Evolutionary conservation across 2,888 invertebrate species (phyloP), one percentile per base, ranked within the genome.

Genomic region (Leptinotarsa tumamoca): DNA sequence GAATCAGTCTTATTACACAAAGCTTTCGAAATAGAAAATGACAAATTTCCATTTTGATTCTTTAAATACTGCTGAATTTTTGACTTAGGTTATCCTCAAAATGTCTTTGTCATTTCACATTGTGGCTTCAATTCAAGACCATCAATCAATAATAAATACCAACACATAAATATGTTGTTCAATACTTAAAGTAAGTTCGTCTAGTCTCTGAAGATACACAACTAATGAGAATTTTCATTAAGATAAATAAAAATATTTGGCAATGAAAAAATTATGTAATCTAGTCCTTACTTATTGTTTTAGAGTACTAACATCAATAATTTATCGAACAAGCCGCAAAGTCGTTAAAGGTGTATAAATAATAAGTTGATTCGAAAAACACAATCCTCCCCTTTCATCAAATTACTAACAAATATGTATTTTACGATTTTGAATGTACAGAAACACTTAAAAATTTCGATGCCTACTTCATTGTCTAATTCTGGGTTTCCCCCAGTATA

Each of bases 1-100:
- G 71, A 81, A 82, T 85, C 85, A 85, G 85, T 85, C 85, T 85
- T 84, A 80, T 81, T 83, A 83, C 81, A 80, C 76, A 81, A 83
- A 83, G 80, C 81, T 77, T 68, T 72, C 70, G 77, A 78, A 76
- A 78, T 72, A 23, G 51, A 71, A 67, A 74, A 72, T 54, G 54
- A 72, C 66, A 72, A 23, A 69, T 50, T 56, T 33, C n/a, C 58
- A 63, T 51, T 71, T 66, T 43, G 56, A 70, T 21, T 61, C 13
- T 68, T 33, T 68, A 33, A 33, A 58, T 58, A 58, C 58, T 58
- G 58, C 14, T 43, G 7, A 68, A 67, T 33, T 61, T 58, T 27
- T 21, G n/a, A 52, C 23, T 58, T 23, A 15, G 14, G 58, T 58
- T 58, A 58, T 15, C 13, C 15, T 13, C 58, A 58, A 58, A 58